Percentiles rank a stretch among this genome's conserved stretches.
Conservation (phyloP, 1,140 invertebrate species). For the Drosophila burlai region DNA sequence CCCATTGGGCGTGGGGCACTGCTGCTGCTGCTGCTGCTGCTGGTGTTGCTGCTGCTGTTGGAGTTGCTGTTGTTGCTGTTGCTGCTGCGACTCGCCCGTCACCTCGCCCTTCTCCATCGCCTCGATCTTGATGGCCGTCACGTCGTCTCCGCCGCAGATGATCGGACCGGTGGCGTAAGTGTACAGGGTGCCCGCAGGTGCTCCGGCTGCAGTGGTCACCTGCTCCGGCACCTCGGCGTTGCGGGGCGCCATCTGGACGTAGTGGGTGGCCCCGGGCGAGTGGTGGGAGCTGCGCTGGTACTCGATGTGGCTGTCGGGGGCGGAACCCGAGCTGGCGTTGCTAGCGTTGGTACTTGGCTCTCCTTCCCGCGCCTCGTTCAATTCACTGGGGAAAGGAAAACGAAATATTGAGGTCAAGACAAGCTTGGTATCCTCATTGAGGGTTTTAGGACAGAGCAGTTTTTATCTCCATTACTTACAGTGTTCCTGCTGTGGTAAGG, state of each 20-base stretch:
- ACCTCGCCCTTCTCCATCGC: conserved; percentile 70
- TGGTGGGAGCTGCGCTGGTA: conserved; percentile 64
- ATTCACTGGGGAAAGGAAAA: conserved; percentile 40
- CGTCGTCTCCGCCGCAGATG: conserved; percentile 67
- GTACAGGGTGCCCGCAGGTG: conserved; percentile 54
- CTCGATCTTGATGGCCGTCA: conserved; percentile 72
- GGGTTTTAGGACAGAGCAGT: too few species aligned
- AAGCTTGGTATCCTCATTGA: background rate
- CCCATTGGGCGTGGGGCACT: conserved; percentile 76
- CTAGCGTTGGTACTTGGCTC: conserved; percentile 65
- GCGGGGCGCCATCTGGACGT: conserved; percentile 80
- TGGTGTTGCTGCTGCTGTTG: conserved; percentile 53
- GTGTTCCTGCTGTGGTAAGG: conserved; percentile 75
- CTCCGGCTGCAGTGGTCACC: conserved; percentile 28
- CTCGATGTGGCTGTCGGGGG: conserved; percentile 60
- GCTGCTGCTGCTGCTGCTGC: conserved; percentile 67
- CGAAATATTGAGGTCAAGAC: background rate
- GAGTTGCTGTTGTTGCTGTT: conserved; percentile 64
- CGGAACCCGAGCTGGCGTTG: conserved; percentile 62
- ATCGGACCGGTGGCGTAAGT: conserved; percentile 67
- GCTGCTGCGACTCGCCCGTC: conserved; percentile 49
- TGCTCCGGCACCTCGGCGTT: conserved; percentile 65
- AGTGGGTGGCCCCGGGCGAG: conserved; percentile 65
- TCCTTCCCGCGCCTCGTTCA: conserved; percentile 69
- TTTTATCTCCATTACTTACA: conserved; percentile 49